These are phyloP conservation scores for Cephonodes hylas DNA, from an alignment of 2,888 invertebrate genomes.

Conservation along the genomic window DNA sequence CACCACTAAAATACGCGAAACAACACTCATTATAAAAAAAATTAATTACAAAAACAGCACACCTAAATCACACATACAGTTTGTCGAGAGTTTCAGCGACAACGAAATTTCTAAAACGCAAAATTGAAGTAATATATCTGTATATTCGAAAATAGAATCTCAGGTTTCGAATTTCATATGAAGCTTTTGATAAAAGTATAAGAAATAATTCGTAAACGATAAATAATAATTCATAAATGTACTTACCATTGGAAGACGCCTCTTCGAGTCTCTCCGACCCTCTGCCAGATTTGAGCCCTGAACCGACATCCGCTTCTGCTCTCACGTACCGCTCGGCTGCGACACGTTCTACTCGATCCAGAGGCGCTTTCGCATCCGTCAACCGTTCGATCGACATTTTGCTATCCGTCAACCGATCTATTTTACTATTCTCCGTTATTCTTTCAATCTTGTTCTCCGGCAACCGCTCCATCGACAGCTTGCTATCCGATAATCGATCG, in stretches of 20 bases:
- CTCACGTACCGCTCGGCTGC: slow-evolving; percentile 60
- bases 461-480: slow-evolving; percentile 9
- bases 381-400: slow-evolving; percentile 31
- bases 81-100: too few species aligned
- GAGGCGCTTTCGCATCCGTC: slow-evolving; percentile 21
- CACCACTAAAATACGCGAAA: slow-evolving; percentile 27
- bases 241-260: slow-evolving; percentile 60
- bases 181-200: too few species aligned
- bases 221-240: not conserved
- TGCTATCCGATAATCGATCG: slow-evolving; percentile 17
- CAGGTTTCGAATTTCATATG: too few species aligned
- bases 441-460: slow-evolving; percentile 16
- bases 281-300: slow-evolving; percentile 55
- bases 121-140: too few species aligned
- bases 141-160: too few species aligned
- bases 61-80: too few species aligned
- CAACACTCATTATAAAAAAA: not conserved
- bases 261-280: slow-evolving; percentile 63
- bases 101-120: too few species aligned
- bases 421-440: slow-evolving; percentile 19
- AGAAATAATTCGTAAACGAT: too few species aligned
- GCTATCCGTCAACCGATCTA: slow-evolving; percentile 25
- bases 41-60: too few species aligned
- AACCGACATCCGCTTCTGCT: slow-evolving; percentile 72
- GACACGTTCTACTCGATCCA: slow-evolving; percentile 42